phyloP scores from a whole-genome alignment of 2,113 vertebrate species.

The Dissostichus mawsoni region DNA sequence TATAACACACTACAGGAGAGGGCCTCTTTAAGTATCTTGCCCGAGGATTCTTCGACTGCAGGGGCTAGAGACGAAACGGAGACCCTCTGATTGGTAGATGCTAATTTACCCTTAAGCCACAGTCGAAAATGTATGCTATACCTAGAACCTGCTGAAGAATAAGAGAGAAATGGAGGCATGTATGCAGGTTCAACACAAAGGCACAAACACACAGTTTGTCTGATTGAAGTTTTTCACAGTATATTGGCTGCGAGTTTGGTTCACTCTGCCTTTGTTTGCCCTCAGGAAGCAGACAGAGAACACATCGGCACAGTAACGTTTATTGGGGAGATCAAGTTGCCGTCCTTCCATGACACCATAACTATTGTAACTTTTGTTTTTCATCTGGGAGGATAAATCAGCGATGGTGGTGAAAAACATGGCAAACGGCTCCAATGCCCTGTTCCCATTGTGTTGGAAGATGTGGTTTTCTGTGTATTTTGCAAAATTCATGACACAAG shows the following conservation, averaged over 20 bases:
- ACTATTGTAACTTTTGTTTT: conserved; percentile 27
- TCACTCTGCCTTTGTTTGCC: conserved; percentile 10
- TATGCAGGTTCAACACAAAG: background rate
- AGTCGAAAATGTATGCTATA: background rate
- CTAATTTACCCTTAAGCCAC: no score
- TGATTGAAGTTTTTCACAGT: conserved; percentile 46
- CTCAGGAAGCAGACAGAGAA: conserved; percentile 29
- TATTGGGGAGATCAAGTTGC: conserved; percentile 29
- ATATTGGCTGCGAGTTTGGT: conserved; percentile 28
- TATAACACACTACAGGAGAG: no score
- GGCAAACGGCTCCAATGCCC: background rate
- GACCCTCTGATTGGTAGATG: no score
- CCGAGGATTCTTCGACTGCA: no score
- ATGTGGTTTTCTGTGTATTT: background rate
- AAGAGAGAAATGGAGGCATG: background rate
- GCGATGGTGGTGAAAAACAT: background rate
- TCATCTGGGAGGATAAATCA: background rate
- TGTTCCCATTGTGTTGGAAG: background rate
- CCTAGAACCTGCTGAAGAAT: background rate
- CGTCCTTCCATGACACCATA: background rate
- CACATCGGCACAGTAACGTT: conserved; percentile 16
- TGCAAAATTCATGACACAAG: background rate
- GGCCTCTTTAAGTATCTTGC: no score
- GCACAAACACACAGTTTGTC: conserved; percentile 2
- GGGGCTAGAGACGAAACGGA: no score